Evolutionary conservation across 1,140 invertebrate genomes (phyloP), one percentile per base, ranked within the genome.

Genomic region (Ceratitis capitata): DNA sequence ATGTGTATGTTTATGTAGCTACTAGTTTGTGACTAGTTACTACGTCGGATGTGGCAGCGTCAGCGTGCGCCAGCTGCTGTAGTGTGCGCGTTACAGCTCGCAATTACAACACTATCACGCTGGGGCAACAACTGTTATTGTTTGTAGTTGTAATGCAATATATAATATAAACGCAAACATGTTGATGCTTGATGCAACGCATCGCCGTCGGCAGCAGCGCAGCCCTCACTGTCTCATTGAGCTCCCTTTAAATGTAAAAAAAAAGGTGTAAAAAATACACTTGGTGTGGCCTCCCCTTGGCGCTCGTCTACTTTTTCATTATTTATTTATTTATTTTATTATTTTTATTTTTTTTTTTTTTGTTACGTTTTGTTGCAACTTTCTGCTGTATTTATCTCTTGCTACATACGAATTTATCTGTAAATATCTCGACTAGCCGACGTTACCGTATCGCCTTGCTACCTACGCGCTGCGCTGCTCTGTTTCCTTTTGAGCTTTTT

Each of bases 61-160:
- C 51, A 69, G n/a, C n/a, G n/a, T n/a, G n/a, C n/a, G n/a, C 2
- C 69, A 42, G n/a, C 39, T 12, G 39, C 69, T 23, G n/a, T 39
- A 23, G 12, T 23, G 69, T 12, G 12, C 9, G 42, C 39, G 39
- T 35, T 19, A 39, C 39, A 78, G 69, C 2, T 39, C n/a, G n/a
- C n/a, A 45, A 26, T 78, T 78, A 78, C 39, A 78, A 45, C 39
- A 78, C 69, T 56, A 16, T 16, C 5, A 6, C 5, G 9, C 5
- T 69, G 69, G n/a, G n/a, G n/a, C n/a, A n/a, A 12, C 69, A 78
- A n/a, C 19, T 69, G 64, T n/a, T 78, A n/a, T 16, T 78, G 69
- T 32, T n/a, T 78, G 35, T 7, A 78, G 69, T n/a, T 9, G 5
- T n/a, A 39, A 23, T 29, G 69, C 35, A 69, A 69, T 39, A 32